Percentiles rank a stretch among this genome's conserved stretches.
These are phyloP conservation scores for Gymnothorax reevesii DNA, from an alignment of 2,797 vertebrate species.

Conservation along the genomic window DNA sequence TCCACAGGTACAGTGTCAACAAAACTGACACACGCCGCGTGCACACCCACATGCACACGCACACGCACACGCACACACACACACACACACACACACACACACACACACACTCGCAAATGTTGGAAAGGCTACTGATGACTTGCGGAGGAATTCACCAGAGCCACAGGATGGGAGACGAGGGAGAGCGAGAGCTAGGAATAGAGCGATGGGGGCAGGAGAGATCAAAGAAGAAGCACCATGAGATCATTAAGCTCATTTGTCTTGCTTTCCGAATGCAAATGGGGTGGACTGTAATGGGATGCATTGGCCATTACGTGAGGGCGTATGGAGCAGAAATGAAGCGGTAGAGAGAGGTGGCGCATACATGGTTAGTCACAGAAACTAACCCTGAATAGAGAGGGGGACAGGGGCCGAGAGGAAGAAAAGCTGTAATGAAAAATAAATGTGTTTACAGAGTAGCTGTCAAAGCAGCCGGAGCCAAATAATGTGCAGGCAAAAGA, in stretches of 20 bases:
- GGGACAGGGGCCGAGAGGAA: conserved; percentile 51
- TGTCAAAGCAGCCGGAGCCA: conserved; percentile 68
- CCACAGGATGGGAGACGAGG: neutral
- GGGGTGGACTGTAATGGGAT: neutral
- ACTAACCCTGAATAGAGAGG: conserved; percentile 52
- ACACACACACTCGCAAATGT: conserved; percentile 38
- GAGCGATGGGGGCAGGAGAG: neutral
- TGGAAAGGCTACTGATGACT: conserved; percentile 39
- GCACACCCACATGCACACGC: conserved; percentile 36
- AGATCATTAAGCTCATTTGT: conserved; percentile 29
- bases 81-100: conserved; percentile 37
- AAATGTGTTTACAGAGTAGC: conserved; percentile 82
- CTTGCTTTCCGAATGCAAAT: conserved; percentile 26
- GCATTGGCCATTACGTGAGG: neutral
- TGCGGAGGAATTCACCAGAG: neutral
- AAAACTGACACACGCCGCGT: conserved; percentile 32
- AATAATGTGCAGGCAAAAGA: conserved; percentile 57
- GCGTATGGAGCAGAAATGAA: neutral
- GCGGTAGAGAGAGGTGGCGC: neutral
- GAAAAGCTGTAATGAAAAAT: conserved; percentile 82
- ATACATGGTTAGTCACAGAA: conserved; percentile 26
- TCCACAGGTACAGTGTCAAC: conserved; percentile 24
- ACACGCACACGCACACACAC: conserved; percentile 33
- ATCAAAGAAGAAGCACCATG: conserved; percentile 20
- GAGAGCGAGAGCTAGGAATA: neutral